These are phyloP conservation scores for Aptenodytes patagonicus DNA, from an alignment of 2,113 vertebrate genomes.

Conservation along the genomic window DNA sequence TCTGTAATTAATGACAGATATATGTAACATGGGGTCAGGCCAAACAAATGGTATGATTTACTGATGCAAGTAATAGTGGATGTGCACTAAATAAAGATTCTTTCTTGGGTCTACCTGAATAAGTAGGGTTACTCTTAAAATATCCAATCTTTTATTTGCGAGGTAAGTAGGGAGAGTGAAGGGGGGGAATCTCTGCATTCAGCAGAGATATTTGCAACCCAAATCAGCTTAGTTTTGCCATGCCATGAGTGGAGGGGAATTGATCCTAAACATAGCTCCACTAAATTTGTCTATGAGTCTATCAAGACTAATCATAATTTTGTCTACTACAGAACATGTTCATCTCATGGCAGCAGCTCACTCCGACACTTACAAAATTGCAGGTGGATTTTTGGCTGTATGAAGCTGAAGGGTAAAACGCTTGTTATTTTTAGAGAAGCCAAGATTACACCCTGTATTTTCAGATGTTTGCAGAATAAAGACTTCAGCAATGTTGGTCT, in stretches of 20 bases:
- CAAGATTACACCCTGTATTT: background rate
- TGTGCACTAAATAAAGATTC: background rate
- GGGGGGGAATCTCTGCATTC: background rate
- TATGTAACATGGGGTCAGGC: background rate
- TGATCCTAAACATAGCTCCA: background rate
- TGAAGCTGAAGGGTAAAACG: background rate
- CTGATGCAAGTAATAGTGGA: background rate
- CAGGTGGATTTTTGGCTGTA: background rate
- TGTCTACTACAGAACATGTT: background rate
- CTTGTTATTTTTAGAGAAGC: background rate
- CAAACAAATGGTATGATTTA: background rate
- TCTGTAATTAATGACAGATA: background rate
- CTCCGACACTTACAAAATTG: background rate
- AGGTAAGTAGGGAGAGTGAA: background rate
- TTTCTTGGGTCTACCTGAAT: background rate
- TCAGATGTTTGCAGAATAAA: background rate
- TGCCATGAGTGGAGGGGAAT: background rate
- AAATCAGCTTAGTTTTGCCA: background rate
- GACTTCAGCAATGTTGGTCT: background rate
- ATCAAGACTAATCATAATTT: background rate
- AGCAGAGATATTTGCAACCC: background rate
- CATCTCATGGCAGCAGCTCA: background rate
- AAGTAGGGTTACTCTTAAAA: background rate
- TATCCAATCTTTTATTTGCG: background rate
- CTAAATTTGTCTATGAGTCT: background rate